Percentiles rank a stretch among this genome's conserved stretches.
These are phyloP conservation scores for Seira musarum DNA, from an alignment of 2,888 invertebrate genomes.

Conservation along the genomic window DNA sequence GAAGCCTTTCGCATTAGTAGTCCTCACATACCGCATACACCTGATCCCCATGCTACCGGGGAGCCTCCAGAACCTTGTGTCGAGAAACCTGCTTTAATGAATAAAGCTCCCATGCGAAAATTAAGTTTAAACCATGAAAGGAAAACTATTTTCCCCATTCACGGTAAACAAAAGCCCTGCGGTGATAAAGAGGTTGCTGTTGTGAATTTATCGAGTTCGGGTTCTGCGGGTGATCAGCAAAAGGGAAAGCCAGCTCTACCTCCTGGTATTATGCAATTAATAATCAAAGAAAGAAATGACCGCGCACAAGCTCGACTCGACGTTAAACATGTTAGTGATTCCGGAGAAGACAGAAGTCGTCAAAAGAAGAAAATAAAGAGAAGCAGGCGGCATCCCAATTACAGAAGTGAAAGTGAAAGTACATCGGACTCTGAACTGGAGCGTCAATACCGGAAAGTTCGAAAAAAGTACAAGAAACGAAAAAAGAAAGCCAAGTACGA, in stretches of 20 bases:
- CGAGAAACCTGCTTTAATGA: too few species aligned
- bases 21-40: too few species aligned
- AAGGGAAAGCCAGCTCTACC: constrained; percentile 19
- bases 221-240: too few species aligned
- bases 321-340: neutral
- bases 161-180: neutral
- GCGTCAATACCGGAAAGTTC: neutral
- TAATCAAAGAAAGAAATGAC: constrained; percentile 31
- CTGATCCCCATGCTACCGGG: too few species aligned
- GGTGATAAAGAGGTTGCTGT: neutral
- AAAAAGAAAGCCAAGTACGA: constrained; percentile 14
- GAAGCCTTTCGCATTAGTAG: too few species aligned
- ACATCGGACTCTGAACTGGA: neutral
- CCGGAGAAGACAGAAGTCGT: constrained; percentile 7
- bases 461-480: constrained; percentile 20
- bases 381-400: neutral
- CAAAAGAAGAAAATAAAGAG: neutral
- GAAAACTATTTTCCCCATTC: too few species aligned
- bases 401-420: neutral
- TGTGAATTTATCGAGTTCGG: too few species aligned
- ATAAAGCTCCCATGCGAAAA: too few species aligned
- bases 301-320: neutral
- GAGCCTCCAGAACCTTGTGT: too few species aligned
- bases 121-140: too few species aligned
- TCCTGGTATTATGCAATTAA: constrained; percentile 47